Conservation (phyloP, 2,797 vertebrate genomes). For the Leuciscus waleckii region DNA sequence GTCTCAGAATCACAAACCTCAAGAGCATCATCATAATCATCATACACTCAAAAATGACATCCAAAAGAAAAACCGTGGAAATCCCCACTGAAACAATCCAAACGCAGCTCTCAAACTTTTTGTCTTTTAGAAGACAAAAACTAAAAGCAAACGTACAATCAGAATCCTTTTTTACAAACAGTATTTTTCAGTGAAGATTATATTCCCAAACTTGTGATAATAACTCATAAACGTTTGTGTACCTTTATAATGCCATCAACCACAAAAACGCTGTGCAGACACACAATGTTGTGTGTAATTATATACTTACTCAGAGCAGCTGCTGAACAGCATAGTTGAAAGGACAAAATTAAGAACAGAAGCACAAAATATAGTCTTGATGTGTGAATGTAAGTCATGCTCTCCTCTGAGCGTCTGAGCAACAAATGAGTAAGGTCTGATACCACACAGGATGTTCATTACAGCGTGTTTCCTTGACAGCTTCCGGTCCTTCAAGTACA, state of each 20-base stretch:
- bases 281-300: neutral
- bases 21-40: neutral
- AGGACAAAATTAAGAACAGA: slow-evolving; percentile 40
- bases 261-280: neutral
- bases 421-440: neutral
- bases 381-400: slow-evolving; percentile 31
- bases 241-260: neutral
- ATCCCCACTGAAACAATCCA: slow-evolving; percentile 47
- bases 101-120: neutral
- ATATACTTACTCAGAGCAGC: slow-evolving; percentile 50
- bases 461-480: slow-evolving; percentile 31
- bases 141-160: neutral
- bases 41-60: neutral
- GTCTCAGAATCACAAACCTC: neutral
- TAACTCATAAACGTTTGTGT: neutral
- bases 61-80: slow-evolving; percentile 10
- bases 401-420: neutral
- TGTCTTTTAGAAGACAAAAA: neutral
- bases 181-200: neutral
- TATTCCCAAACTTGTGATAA: neutral
- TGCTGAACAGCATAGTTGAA: slow-evolving; percentile 33
- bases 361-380: neutral
- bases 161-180: neutral
- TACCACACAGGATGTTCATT: slow-evolving; percentile 40
- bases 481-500: slow-evolving; percentile 32